phyloP scores from a whole-genome alignment of 2,797 vertebrate genomes.

The Sebastes steindachneri region DNA sequence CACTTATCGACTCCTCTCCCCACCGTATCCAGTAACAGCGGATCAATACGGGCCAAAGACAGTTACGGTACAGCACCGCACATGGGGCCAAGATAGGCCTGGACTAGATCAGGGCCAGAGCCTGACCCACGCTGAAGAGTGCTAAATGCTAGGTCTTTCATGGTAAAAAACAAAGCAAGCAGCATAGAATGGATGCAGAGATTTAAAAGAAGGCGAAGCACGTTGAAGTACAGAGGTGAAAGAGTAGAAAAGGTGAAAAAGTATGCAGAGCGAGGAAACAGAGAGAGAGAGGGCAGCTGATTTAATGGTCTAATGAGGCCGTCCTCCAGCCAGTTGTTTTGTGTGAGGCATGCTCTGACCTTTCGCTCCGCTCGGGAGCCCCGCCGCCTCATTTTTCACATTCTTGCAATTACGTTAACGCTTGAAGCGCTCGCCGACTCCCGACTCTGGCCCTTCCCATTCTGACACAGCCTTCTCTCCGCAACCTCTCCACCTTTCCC shows the following conservation, averaged over 20 bases:
- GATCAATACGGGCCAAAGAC: slow-evolving; percentile 84
- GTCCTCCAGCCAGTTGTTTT: slow-evolving; percentile 97
- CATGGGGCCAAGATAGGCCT: slow-evolving; percentile 63
- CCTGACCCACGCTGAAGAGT: slow-evolving; percentile 30
- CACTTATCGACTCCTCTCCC: slow-evolving; percentile 86
- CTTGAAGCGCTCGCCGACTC: slow-evolving; percentile 94
- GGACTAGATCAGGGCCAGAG: slow-evolving; percentile 49
- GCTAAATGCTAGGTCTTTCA: slow-evolving; percentile 40
- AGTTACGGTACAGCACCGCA: slow-evolving; percentile 73
- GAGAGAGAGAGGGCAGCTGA: slow-evolving; percentile 78
- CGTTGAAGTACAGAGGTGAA: slow-evolving; percentile 64
- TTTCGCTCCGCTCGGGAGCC: slow-evolving; percentile 94
- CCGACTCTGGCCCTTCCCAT: slow-evolving; percentile 90
- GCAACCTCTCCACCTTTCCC: slow-evolving; percentile 70
- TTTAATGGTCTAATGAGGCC: slow-evolving; percentile 96
- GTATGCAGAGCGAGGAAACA: slow-evolving; percentile 40
- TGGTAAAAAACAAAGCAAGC: slow-evolving; percentile 66
- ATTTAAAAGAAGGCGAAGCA: slow-evolving; percentile 31
- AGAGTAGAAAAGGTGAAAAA: slow-evolving; percentile 57
- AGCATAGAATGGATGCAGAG: slow-evolving; percentile 58
- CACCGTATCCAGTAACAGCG: slow-evolving; percentile 85
- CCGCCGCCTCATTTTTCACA: slow-evolving; percentile 98
- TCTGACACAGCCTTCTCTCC: slow-evolving; percentile 90
- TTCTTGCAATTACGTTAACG: slow-evolving; percentile 99
- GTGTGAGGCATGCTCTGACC: slow-evolving; percentile 95